Percentiles rank a stretch among this genome's conserved stretches.
phyloP scores from a whole-genome alignment of 2,888 invertebrate genomes.

The Acrocyrtus sp. region DNA sequence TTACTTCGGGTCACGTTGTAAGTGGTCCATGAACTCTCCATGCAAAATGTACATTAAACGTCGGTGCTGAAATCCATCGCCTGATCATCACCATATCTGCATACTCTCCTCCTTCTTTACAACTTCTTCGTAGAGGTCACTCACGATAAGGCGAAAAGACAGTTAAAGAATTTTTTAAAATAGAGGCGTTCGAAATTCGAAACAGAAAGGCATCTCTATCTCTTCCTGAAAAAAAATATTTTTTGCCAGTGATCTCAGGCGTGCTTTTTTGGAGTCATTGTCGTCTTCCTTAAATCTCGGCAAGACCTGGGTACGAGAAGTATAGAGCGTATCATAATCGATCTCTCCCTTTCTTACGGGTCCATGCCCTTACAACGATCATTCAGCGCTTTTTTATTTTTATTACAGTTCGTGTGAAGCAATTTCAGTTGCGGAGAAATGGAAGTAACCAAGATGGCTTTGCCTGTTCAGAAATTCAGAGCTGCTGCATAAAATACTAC shows the following conservation, averaged over 20 bases:
- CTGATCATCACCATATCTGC: neutral
- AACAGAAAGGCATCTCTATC: constrained; percentile 11
- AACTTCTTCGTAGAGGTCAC: too few relatives aligned
- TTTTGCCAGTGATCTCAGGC: neutral
- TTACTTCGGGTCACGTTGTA: neutral
- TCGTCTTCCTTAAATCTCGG: neutral
- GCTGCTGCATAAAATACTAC: too few relatives aligned
- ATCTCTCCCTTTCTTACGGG: neutral
- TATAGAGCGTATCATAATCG: neutral
- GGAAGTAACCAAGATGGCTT: too few relatives aligned
- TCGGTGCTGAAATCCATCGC: too few relatives aligned
- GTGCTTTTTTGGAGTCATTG: neutral
- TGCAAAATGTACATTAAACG: too few relatives aligned
- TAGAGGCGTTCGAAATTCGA: neutral
- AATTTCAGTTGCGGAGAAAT: neutral
- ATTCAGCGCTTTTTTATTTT: neutral
- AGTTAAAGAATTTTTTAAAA: neutral
- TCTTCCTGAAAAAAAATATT: neutral
- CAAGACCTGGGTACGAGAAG: neutral
- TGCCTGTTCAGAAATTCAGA: neutral
- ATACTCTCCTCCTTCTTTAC: neutral
- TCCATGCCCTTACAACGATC: neutral
- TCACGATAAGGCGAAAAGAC: neutral
- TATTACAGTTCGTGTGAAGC: neutral
- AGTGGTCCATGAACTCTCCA: neutral